Percentiles rank a stretch among this genome's conserved stretches.
These are phyloP conservation scores for Trichonephila clavata DNA, from an alignment of 1,140 invertebrate genomes.

Conservation along the genomic window DNA sequence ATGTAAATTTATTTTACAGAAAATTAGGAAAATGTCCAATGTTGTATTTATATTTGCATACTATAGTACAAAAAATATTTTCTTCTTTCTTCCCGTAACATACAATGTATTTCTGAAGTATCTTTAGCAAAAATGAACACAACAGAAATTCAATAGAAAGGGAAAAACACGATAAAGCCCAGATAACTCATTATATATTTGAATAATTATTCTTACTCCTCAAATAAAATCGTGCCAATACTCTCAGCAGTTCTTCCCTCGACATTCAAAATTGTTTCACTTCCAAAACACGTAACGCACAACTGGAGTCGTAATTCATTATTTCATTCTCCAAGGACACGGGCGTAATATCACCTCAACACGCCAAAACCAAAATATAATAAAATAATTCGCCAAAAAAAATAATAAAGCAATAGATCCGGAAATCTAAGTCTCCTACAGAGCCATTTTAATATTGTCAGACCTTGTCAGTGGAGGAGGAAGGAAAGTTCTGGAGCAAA, in stretches of 20 bases:
- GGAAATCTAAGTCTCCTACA: constrained; percentile 23
- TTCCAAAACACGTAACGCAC: neutral
- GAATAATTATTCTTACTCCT: too few relatives aligned
- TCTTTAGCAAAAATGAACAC: too few relatives aligned
- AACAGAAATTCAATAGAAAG: too few relatives aligned
- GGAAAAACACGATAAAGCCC: too few relatives aligned
- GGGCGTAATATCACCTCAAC: neutral
- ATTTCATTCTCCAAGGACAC: neutral
- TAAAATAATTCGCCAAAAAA: neutral
- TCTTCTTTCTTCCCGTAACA: too few relatives aligned
- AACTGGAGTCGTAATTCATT: neutral
- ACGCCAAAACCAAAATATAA: neutral
- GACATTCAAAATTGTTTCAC: neutral
- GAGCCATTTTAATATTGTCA: constrained; percentile 40
- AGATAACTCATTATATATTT: too few relatives aligned
- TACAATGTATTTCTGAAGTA: too few relatives aligned
- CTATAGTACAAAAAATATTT: too few relatives aligned
- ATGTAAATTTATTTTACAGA: too few relatives aligned
- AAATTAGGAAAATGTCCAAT: too few relatives aligned
- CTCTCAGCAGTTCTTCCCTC: neutral
- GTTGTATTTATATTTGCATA: too few relatives aligned
- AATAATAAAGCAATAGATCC: neutral
- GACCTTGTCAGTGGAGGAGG: neutral
- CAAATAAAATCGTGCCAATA: neutral
- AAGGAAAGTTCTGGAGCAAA: constrained; percentile 27